Evolutionary conservation across 2,113 vertebrate genomes (phyloP).

Genomic region (Ornithorhynchus anatinus): DNA sequence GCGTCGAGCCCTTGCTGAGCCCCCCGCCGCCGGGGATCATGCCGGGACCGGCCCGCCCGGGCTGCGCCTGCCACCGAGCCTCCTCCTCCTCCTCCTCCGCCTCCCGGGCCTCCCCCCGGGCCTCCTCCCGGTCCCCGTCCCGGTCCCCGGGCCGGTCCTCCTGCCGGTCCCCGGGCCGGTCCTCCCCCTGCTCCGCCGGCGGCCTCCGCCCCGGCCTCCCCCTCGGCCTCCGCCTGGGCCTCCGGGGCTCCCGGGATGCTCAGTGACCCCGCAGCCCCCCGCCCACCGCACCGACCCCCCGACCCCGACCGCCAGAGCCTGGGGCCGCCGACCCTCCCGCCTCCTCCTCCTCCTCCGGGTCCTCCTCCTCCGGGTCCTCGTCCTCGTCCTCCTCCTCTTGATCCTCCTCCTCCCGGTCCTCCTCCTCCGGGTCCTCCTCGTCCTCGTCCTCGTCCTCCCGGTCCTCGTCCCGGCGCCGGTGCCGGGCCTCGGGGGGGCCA

Average conservation of each 20-base stretch:
- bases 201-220: conserved; percentile 20
- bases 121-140: conserved; percentile 17
- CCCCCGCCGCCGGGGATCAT: conserved; percentile 50
- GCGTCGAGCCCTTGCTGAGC: conserved; percentile 48
- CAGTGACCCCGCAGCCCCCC: conserved; percentile 37
- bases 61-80: no score
- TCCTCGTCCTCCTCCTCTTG: no score
- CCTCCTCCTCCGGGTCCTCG: no score
- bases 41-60: conserved; percentile 30
- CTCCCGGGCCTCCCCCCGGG: conserved; percentile 26
- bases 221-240: conserved; percentile 10
- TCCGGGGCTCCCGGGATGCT: conserved; percentile 54
- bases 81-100: conserved; percentile 8
- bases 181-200: no score
- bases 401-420: no score
- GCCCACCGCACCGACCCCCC: conserved; percentile 19
- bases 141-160: conserved; percentile 8
- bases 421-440: no score
- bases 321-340: conserved; percentile 27
- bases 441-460: no score
- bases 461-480: background rate
- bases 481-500: conserved; percentile 68
- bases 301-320: conserved; percentile 22
- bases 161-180: conserved; percentile 33
- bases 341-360: no score